phyloP scores from a whole-genome alignment of 2,888 invertebrate genomes.

The Ichneumoninae sp. region DNA sequence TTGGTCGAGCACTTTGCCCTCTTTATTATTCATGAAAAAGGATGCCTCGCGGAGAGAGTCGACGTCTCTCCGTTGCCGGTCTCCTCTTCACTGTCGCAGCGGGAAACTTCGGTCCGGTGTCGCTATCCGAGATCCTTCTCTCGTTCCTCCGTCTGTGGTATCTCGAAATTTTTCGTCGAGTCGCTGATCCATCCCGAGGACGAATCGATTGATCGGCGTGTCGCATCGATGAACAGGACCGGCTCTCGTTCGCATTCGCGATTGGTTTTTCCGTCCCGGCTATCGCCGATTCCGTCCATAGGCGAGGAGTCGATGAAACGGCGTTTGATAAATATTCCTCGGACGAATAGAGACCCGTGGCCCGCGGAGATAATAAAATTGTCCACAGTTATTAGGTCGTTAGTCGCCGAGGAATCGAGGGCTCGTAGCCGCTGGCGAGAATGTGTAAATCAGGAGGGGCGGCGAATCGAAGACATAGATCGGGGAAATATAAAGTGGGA shows the following conservation, averaged over 20 bases:
- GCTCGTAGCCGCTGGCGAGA: neutral
- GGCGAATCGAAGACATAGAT: constrained; percentile 37
- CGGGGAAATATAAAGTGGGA: constrained; percentile 10
- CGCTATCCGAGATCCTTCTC: constrained; percentile 12
- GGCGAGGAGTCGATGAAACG: neutral
- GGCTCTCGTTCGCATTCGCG: neutral
- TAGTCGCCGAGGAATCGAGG: constrained; percentile 26
- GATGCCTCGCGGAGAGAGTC: constrained; percentile 32
- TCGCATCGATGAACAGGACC: neutral
- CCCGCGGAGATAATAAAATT: constrained; percentile 54
- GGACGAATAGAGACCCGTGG: constrained; percentile 2
- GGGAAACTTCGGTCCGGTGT: constrained; percentile 56
- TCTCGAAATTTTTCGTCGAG: constrained; percentile 29
- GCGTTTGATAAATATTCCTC: constrained; percentile 23
- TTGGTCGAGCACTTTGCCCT: constrained; percentile 77
- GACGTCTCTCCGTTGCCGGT: constrained; percentile 34
- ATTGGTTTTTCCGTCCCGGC: neutral
- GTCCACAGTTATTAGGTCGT: constrained; percentile 24
- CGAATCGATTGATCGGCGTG: neutral
- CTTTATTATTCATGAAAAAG: constrained; percentile 84
- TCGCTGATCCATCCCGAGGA: constrained; percentile 36
- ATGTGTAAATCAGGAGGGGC: constrained; percentile 18
- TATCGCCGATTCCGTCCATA: neutral
- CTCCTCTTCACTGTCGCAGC: constrained; percentile 9
- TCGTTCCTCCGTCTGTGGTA: constrained; percentile 7